Evolutionary conservation across 1,140 invertebrate genomes (phyloP).

Genomic region (Pogonomyrmex californicus): DNA sequence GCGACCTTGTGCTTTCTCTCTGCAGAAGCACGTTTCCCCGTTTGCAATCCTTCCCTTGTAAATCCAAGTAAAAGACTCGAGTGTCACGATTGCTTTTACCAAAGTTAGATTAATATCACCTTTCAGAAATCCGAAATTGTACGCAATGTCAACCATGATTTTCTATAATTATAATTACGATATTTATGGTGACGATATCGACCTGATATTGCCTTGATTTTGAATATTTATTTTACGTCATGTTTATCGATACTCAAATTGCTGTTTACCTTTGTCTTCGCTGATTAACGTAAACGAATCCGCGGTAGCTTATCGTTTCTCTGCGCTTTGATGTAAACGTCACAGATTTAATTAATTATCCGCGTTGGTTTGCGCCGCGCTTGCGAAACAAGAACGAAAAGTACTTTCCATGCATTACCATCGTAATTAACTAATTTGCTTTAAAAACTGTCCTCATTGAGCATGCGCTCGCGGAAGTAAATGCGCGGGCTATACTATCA

Average conservation of each 20-base stretch:
- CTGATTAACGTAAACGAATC: conserved; percentile 19
- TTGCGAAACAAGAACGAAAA: conserved; percentile 59
- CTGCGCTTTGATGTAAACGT: conserved; percentile 51
- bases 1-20: conserved; percentile 59
- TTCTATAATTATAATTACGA: not conserved
- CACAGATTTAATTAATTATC: conserved; percentile 64
- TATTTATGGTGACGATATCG: not conserved
- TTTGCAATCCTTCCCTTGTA: conserved; percentile 36
- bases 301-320: conserved; percentile 42
- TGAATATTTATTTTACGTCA: conserved; percentile 1
- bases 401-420: conserved; percentile 63
- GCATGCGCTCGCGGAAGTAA: conserved; percentile 62
- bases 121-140: conserved; percentile 5
- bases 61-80: conserved; percentile 57
- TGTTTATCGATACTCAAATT: conserved; percentile 3
- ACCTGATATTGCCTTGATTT: not conserved
- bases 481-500: conserved; percentile 51
- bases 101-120: conserved; percentile 48
- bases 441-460: conserved; percentile 55
- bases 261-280: conserved; percentile 39
- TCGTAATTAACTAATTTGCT: conserved; percentile 65
- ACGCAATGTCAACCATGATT: not conserved
- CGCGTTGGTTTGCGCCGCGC: conserved; percentile 39
- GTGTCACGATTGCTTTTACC: conserved; percentile 25
- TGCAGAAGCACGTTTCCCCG: not conserved